A percentile compares a stretch with the other conserved stretches of the same genome.
phyloP scores from a whole-genome alignment of 2,113 vertebrate species.

The Bujurquina vittata region DNA sequence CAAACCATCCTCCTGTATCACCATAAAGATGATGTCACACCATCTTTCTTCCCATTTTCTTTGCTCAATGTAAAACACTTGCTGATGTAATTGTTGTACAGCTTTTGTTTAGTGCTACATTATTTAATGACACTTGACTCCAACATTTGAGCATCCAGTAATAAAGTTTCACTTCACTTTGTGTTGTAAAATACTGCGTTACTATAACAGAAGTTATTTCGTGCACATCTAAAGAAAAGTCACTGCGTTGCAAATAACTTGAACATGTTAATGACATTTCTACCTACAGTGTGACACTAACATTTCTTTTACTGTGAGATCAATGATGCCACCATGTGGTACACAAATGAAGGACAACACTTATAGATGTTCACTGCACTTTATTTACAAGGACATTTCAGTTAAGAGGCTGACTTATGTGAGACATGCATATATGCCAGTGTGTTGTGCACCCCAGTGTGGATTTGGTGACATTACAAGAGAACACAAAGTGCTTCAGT shows the following conservation, averaged over 20 bases:
- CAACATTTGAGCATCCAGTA: not conserved
- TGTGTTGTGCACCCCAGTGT: conserved; percentile 32
- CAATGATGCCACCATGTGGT: conserved; percentile 70
- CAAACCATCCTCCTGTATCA: no score
- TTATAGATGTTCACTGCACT: conserved; percentile 42
- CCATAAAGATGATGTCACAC: no score
- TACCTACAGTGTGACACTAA: not conserved
- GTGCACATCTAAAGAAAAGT: not conserved
- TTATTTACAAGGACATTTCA: conserved; percentile 72
- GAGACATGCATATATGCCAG: not conserved
- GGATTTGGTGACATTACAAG: conserved; percentile 37
- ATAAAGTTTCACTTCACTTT: not conserved
- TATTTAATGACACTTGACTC: not conserved
- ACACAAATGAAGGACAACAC: conserved; percentile 25
- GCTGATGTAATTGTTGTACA: not conserved
- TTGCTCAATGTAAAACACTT: not conserved
- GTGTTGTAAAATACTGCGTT: not conserved
- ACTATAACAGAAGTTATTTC: not conserved
- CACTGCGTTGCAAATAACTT: not conserved
- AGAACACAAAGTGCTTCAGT: conserved; percentile 50
- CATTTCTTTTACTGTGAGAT: not conserved
- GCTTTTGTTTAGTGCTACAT: not conserved
- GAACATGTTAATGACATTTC: not conserved
- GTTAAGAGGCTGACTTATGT: conserved; percentile 10
- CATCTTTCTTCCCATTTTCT: not conserved